Conservation (phyloP, 2,113 vertebrate genomes). For the Cinclus mexicanus region DNA sequence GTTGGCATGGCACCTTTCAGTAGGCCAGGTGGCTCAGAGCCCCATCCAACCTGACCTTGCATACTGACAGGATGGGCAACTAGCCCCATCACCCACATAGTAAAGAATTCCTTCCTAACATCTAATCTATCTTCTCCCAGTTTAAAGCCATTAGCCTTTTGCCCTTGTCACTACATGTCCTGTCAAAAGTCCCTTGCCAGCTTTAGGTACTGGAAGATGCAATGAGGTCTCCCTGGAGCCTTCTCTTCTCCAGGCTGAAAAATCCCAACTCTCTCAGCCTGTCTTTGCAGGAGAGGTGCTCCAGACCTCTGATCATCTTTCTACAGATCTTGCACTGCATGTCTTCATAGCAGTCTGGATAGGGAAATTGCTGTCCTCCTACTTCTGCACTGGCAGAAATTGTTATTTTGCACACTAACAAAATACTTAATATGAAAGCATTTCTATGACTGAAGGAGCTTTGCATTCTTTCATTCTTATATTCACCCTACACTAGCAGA, state of each 20-base stretch:
- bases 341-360: background rate
- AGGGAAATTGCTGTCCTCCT: background rate
- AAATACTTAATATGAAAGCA: background rate
- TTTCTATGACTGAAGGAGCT: background rate
- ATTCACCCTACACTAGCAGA: background rate
- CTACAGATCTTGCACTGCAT: background rate
- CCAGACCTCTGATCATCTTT: background rate
- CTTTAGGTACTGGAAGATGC: background rate
- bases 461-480: background rate
- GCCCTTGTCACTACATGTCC: no score
- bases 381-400: background rate
- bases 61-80: background rate
- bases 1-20: background rate
- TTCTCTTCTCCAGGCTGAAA: background rate
- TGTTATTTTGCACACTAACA: background rate
- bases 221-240: background rate
- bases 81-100: no score
- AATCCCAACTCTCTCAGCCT: background rate
- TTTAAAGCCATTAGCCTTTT: background rate
- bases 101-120: background rate
- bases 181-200: background rate
- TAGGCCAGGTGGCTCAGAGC: background rate
- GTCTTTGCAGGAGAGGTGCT: background rate
- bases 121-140: background rate
- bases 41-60: background rate